Base-by-base conservation (phyloP, 1,140 invertebrate genomes). In the Mylabris phalerata region DNA sequence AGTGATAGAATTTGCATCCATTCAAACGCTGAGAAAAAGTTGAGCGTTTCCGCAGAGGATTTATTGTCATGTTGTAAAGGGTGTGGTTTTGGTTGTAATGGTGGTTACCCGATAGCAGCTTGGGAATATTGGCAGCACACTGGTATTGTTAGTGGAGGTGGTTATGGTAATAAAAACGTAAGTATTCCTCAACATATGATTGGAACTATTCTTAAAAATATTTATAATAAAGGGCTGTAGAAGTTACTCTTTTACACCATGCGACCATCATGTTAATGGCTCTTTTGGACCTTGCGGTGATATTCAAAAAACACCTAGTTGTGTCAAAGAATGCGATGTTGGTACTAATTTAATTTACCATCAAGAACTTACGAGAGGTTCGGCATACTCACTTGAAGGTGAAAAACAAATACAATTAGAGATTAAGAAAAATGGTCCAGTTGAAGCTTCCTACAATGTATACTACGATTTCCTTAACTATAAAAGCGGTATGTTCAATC, bases 1-100 rank as follows among this genome's bases (percentile, higher is more conserved):
- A 81, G 83, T 42, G 87, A 89, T 71, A 71, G 87, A 40, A 76
- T 80, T 47, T 89, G 87, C 67, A 86, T 89, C 63, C 77, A 78
- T 40, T 81, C 78, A 2, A 73, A 78, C 39, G 82, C 79, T 27
- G 73, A 67, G 5, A 76, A 81, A 50, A 71, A 78, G 49, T 74
- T 81, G 48, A 72, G 84, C 13, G 50, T 68, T 40, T 86, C 85
- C 9, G 78, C 84, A 40, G 80, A 87, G 70, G 81, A 89, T 70
- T 67, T 87, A 39, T 63, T 84, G 0, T 68, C 78, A 24, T 89
- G 87, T 67, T 88, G 86, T 60, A 57, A 57, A 26, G 60, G 39
- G 5, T 88, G 86, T 71, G 85, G 84, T 56, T 9, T n/a, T 0
- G 85, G 85, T 65, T 84, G 83, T 67, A 72, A 80, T 52, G 84